A percentile compares a stretch with the other conserved stretches of the same genome.
These are phyloP conservation scores for Hucho hucho DNA, from an alignment of 2,113 vertebrate species.

Conservation along the genomic window DNA sequence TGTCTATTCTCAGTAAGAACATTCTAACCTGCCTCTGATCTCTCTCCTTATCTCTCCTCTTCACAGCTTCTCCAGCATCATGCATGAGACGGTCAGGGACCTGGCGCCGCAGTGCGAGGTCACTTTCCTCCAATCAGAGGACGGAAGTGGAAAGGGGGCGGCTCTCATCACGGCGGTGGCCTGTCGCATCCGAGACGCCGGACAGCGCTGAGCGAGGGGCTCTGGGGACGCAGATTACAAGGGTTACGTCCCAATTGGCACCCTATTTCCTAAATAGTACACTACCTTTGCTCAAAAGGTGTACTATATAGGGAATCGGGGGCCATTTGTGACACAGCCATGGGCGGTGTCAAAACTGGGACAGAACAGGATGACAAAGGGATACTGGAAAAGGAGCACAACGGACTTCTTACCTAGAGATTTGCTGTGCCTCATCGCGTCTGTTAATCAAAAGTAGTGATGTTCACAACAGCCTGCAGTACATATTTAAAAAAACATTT, in stretches of 20 bases:
- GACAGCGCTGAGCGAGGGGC: conserved; percentile 64
- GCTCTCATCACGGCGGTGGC: conserved; percentile 95
- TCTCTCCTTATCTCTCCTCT: not conserved
- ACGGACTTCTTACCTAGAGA: not conserved
- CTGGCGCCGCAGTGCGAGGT: conserved; percentile 89
- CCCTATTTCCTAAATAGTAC: not conserved
- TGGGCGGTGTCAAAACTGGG: not conserved
- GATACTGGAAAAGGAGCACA: not conserved
- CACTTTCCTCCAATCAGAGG: conserved; percentile 89
- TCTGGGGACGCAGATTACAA: too few species aligned
- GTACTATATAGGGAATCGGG: too few species aligned
- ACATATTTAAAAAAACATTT: too few species aligned
- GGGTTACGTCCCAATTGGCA: not conserved
- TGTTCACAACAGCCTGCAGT: too few species aligned
- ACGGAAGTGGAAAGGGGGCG: conserved; percentile 94
- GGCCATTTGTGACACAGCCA: too few species aligned
- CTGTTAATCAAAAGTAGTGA: not conserved
- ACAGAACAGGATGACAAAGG: not conserved
- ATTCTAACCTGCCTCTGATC: not conserved
- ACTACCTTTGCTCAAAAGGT: not conserved
- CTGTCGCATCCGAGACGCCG: conserved; percentile 81
- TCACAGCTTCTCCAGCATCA: conserved; percentile 84
- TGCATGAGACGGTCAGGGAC: conserved; percentile 84
- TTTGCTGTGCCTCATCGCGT: not conserved
- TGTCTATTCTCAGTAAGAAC: not conserved